A percentile compares a stretch with the other conserved stretches of the same genome.
These are phyloP conservation scores for Trididemnum clinides DNA, from an alignment of 23 tunicate species.

Conservation along the genomic window DNA sequence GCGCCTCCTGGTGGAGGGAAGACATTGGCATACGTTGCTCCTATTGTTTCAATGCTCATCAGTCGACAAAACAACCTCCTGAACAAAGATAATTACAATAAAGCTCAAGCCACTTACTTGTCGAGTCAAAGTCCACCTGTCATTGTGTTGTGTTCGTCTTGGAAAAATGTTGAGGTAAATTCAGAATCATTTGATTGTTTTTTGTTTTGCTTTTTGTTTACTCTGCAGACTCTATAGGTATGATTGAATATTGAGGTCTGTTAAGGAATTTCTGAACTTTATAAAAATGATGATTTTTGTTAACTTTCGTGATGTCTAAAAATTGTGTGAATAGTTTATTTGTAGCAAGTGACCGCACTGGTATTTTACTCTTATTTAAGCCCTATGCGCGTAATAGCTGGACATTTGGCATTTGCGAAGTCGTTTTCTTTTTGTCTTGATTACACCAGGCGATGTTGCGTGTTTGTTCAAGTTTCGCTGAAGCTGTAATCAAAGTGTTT, in stretches of 20 bases:
- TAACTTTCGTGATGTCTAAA: no score
- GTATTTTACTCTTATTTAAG: no score
- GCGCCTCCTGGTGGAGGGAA: conserved; percentile 81
- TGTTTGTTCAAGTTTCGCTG: background rate
- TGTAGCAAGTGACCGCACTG: no score
- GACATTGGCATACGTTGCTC: conserved; percentile 71
- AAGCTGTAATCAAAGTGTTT: background rate
- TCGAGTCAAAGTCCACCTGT: conserved; percentile 17
- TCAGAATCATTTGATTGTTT: background rate
- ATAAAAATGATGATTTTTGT: no score
- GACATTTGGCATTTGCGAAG: no score
- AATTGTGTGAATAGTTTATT: no score
- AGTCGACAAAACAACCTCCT: background rate
- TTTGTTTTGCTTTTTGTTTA: background rate
- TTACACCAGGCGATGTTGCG: no score
- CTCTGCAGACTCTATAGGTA: background rate
- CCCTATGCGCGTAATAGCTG: no score
- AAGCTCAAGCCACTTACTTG: background rate
- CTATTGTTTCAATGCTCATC: conserved; percentile 52
- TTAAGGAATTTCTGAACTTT: no score
- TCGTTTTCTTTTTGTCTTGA: no score
- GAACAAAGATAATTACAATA: background rate
- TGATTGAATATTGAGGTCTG: no score
- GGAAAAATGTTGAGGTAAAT: conserved; percentile 50
- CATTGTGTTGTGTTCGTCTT: conserved; percentile 59